phyloP scores from a whole-genome alignment of 2,888 invertebrate genomes.

The Nemotelus nigrinus region DNA sequence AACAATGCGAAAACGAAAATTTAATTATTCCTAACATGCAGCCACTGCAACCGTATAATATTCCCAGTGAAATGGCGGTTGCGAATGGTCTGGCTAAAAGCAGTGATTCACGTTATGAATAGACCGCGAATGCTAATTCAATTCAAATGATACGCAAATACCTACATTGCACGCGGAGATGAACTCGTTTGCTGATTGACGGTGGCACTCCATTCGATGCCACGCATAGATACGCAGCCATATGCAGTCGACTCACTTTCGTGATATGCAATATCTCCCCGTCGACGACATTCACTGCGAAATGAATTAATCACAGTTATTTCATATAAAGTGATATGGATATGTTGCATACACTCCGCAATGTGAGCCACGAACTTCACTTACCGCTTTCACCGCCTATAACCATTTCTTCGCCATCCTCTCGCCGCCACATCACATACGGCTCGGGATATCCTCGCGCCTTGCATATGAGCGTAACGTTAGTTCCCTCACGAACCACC shows the following conservation, averaged over 20 bases:
- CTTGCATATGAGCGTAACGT: constrained; percentile 87
- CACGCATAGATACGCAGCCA: constrained; percentile 93
- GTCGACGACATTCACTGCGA: constrained; percentile 86
- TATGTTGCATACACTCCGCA: background rate
- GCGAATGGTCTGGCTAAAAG: no score
- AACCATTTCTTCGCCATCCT: constrained; percentile 88
- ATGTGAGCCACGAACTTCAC: background rate
- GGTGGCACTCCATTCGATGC: constrained; percentile 94
- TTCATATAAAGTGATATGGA: background rate
- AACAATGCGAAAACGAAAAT: constrained; percentile 44
- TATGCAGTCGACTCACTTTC: constrained; percentile 89
- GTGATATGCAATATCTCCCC: constrained; percentile 86
- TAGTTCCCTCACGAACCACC: constrained; percentile 89
- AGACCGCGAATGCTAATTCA: background rate
- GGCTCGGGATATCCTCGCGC: constrained; percentile 91
- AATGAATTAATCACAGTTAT: constrained; percentile 42
- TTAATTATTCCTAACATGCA: constrained; percentile 16
- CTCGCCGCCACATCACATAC: constrained; percentile 91
- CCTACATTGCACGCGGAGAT: constrained; percentile 86
- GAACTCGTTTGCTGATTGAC: constrained; percentile 85
- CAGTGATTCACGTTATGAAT: no score
- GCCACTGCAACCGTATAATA: background rate
- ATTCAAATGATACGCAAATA: constrained; percentile 57
- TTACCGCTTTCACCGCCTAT: constrained; percentile 89
- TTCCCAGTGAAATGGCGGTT: no score